Conservation (phyloP, 2,113 vertebrate genomes). For the Empidonax alnorum region DNA sequence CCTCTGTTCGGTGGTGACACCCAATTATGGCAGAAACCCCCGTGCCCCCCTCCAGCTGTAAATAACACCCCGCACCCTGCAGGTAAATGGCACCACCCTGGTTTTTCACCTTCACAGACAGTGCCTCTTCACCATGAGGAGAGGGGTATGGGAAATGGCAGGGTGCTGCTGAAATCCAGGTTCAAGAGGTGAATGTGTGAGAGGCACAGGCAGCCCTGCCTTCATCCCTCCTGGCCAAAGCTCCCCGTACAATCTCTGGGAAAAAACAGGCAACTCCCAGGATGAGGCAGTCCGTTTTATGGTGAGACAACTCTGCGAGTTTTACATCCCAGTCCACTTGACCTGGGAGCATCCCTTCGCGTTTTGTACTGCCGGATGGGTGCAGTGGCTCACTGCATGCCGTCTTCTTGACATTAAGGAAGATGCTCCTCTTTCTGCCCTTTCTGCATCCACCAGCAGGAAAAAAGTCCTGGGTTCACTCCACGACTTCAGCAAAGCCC, state of each 20-base stretch:
- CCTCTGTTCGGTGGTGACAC: background rate
- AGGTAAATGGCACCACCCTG: background rate
- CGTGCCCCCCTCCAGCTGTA: background rate
- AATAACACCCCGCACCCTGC: background rate
- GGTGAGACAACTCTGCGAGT: background rate
- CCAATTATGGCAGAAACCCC: background rate
- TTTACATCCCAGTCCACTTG: background rate
- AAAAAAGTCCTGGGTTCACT: background rate
- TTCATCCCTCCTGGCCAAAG: background rate
- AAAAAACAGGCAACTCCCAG: background rate
- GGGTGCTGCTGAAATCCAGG: background rate
- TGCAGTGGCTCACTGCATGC: background rate
- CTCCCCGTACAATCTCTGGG: background rate
- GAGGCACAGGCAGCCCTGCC: background rate
- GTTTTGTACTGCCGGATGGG: rapidly evolving
- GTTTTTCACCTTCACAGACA: background rate
- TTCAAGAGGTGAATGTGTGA: background rate
- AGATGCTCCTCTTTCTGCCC: background rate
- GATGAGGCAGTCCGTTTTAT: background rate
- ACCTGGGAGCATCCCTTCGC: background rate
- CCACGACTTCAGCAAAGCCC: background rate
- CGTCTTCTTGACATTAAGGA: background rate
- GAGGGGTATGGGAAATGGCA: background rate
- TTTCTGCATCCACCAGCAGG: background rate
- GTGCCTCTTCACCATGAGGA: background rate